Evolutionary conservation across 2,113 vertebrate species (phyloP), one percentile per base, ranked within the genome.

Genomic region (Aspidoscelis tigris): DNA sequence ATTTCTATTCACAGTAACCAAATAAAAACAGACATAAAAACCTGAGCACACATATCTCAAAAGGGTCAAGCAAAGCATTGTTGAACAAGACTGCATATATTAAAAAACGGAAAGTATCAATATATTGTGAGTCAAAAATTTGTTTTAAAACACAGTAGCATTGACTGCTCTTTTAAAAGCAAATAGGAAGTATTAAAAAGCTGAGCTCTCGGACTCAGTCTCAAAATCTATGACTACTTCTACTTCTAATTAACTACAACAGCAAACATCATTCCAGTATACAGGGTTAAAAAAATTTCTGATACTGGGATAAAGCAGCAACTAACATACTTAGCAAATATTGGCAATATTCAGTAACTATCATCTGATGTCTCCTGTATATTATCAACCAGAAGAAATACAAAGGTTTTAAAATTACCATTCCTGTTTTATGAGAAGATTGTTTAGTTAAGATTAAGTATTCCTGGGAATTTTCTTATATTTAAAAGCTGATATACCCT

Each of bases 41-140:
- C 87, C 78, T 85, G 86, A 91, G 66, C 55, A 82, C 77, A 90
- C 87, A 92, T 91, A 89, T 92, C 89, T 91, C 72, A 90, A 91
- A 33, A 91, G 78, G 93, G 87, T 91, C 91, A 91, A 95, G 69
- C 86, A 92, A 91, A 89, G 91, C 76, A 90, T 94, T 88, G 91
- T 84, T 77, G 91, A 69, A 88, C 88, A 82, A 85, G 91, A 93
- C 89, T 78, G 53, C 18, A 84, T 87, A n/a, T 70, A 86, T n/a
- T 55, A 65, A 88, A 44, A 71, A 61, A 64, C 0, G 81, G 78
- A 68, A 87, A 4, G 3, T 16, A 4, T 14, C 76, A 72, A 64
- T 22, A 33, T 2, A 3, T 69, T 76, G 76, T 68, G 66, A 73
- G 7, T 76, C 55, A 76, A 47, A 68, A 39, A 16, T 84, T 86